Conservation (phyloP, 2,797 vertebrate genomes). For the Hypotaenidia okinawae region DNA sequence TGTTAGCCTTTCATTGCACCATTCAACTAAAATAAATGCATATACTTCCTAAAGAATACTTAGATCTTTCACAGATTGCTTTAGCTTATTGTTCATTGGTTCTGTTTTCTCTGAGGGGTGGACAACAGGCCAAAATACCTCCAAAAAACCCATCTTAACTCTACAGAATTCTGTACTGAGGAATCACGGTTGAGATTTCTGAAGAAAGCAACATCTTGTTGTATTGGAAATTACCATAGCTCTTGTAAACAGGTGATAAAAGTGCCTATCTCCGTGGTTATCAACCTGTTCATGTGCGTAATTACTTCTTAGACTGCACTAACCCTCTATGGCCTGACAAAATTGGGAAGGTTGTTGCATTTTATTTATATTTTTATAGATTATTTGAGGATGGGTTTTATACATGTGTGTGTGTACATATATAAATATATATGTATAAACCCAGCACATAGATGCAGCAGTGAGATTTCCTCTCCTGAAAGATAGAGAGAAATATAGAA, state of each 20-base stretch:
- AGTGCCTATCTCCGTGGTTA: constrained; percentile 77
- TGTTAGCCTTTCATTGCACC: not conserved
- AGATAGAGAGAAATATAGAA: not conserved
- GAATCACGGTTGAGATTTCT: not conserved
- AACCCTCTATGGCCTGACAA: constrained; percentile 78
- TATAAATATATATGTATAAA: not conserved
- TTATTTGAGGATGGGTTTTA: not conserved
- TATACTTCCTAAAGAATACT: not conserved
- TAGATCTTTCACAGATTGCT: not conserved
- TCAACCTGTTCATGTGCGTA: constrained; percentile 81
- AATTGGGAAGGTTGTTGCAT: constrained; percentile 75
- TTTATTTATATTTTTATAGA: not conserved
- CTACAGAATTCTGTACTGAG: not conserved
- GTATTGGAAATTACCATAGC: constrained; percentile 70
- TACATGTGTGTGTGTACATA: not conserved
- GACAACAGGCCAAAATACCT: fast-evolving
- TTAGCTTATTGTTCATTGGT: not conserved
- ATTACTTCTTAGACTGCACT: constrained; percentile 82
- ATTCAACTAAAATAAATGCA: not conserved
- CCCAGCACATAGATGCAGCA: not conserved
- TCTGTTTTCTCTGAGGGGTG: too few relatives aligned
- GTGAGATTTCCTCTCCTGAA: not conserved
- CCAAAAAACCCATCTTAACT: not conserved
- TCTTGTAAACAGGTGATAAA: constrained; percentile 80
- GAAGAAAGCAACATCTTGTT: constrained; percentile 70